Evolutionary conservation across 2,888 invertebrate genomes (phyloP), one percentile per base, ranked within the genome.

Genomic region (Reticulitermes lucifugus): DNA sequence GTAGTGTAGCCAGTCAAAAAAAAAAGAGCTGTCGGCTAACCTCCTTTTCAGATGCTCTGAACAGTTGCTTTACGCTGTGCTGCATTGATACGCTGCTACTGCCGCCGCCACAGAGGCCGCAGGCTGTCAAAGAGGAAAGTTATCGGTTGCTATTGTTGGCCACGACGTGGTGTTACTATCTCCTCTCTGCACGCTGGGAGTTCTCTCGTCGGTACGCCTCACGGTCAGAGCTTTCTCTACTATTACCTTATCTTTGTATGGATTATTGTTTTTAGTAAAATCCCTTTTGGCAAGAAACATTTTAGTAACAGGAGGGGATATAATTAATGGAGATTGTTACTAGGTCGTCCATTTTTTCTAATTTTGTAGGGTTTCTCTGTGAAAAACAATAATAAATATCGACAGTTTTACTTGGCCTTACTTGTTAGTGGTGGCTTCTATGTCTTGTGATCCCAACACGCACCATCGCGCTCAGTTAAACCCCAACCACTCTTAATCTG

Each of bases 91-190:
- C n/a, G 4, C 65, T n/a, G n/a, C 9, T 65, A 25, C 25, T 6
- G n/a, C 77, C 10, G 46, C 12, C 35, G 51, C 51, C 46, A n/a
- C 77, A 46, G 21, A 41, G 35, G 51, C 51, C 46, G 18, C 77
- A 46, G 21, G 14, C 12, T 77, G 77, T 77, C 77, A 77, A 51
- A 77, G 77, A 46, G 77, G n/a, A 46, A 10, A 77, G 77, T 77
- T 77, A 77, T 77, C 77, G 51, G 77, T 46, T 77, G 46, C 46
- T 46, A 77, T 77, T 77, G 77, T 77, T 77, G 77, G 77, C 77
- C 77, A 77, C 77, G 22, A 77, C 46, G 77, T 46, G 43, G 77
- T n/a, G 77, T n/a, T 77, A n/a, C 77, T 77, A 77, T 77, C 77
- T 21, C 77, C 41, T n/a, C 41, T 77, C n/a, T 51, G 77, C 77